A percentile compares a stretch with the other conserved stretches of the same genome.
These are phyloP conservation scores for Oreonectes daqikongensis DNA, from an alignment of 2,797 vertebrate species.

Conservation along the genomic window DNA sequence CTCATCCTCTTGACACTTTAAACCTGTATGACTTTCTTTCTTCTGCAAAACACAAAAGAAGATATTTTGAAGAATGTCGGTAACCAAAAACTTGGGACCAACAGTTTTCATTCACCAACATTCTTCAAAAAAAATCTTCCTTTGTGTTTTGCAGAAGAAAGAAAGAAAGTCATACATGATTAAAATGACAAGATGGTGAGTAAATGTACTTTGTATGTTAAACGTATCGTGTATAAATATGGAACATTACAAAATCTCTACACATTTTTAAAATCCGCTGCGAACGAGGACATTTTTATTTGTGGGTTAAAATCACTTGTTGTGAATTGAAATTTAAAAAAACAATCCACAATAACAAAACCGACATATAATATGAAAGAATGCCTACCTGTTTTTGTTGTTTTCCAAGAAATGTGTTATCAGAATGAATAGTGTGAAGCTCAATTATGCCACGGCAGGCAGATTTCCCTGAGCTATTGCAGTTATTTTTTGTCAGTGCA, in stretches of 20 bases:
- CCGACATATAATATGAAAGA: constrained; percentile 21
- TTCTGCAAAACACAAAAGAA: no score
- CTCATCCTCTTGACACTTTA: no score
- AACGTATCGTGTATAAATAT: no score
- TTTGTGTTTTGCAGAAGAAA: no score
- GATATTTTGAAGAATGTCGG: no score
- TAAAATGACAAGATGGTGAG: no score
- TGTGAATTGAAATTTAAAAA: background rate
- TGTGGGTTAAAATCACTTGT: background rate
- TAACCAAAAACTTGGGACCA: no score
- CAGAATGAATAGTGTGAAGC: constrained; percentile 67
- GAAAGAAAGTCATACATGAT: no score
- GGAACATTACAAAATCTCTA: background rate
- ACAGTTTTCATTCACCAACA: no score
- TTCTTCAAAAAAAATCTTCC: no score
- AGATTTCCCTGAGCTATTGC: constrained; percentile 57
- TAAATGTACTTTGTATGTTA: no score
- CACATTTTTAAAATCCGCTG: background rate
- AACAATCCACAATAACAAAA: background rate
- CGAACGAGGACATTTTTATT: background rate
- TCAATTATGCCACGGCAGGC: constrained; percentile 68
- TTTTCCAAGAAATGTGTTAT: constrained; percentile 66
- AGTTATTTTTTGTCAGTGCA: constrained; percentile 77
- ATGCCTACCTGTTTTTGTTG: constrained; percentile 70
- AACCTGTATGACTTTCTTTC: no score